phyloP scores from a whole-genome alignment of 2,888 invertebrate genomes.

The Cactoblastis cactorum region DNA sequence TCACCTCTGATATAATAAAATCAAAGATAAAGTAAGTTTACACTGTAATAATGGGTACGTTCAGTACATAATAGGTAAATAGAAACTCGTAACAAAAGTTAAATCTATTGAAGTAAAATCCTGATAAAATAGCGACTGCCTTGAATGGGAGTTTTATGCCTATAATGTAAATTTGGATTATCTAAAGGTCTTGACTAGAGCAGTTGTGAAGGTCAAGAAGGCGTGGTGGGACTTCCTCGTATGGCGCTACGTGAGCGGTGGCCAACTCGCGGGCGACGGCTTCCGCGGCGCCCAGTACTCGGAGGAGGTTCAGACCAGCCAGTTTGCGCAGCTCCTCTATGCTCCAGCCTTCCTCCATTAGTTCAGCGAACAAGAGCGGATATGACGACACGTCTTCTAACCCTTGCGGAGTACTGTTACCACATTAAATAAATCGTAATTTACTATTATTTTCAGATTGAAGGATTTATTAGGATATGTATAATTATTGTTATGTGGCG shows the following conservation, averaged over 20 bases:
- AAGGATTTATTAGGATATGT: too few relatives aligned
- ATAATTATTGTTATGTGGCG: too few relatives aligned
- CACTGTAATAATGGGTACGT: too few relatives aligned
- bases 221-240: slow-evolving; percentile 83
- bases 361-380: slow-evolving; percentile 87
- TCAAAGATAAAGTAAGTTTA: too few relatives aligned
- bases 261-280: slow-evolving; percentile 85
- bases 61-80: too few relatives aligned
- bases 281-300: slow-evolving; percentile 86
- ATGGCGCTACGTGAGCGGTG: slow-evolving; percentile 84
- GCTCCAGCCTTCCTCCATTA: slow-evolving; percentile 89
- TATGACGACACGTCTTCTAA: slow-evolving; percentile 89
- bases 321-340: slow-evolving; percentile 87
- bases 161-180: slow-evolving; percentile 5
- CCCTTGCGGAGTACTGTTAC: slow-evolving; percentile 86
- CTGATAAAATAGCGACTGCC: slow-evolving; percentile 1
- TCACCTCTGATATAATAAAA: too few relatives aligned
- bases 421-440: background rate
- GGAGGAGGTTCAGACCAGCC: slow-evolving; percentile 86
- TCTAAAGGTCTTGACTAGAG: slow-evolving; percentile 80
- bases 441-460: too few relatives aligned
- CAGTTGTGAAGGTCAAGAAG: slow-evolving; percentile 81
- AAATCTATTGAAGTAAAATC: background rate
- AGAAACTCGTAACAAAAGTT: too few relatives aligned
- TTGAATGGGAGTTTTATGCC: slow-evolving; percentile 5